A percentile compares a stretch with the other conserved stretches of the same genome.
These are phyloP conservation scores for Venturia canescens DNA, from an alignment of 1,140 invertebrate species.

Conservation along the genomic window DNA sequence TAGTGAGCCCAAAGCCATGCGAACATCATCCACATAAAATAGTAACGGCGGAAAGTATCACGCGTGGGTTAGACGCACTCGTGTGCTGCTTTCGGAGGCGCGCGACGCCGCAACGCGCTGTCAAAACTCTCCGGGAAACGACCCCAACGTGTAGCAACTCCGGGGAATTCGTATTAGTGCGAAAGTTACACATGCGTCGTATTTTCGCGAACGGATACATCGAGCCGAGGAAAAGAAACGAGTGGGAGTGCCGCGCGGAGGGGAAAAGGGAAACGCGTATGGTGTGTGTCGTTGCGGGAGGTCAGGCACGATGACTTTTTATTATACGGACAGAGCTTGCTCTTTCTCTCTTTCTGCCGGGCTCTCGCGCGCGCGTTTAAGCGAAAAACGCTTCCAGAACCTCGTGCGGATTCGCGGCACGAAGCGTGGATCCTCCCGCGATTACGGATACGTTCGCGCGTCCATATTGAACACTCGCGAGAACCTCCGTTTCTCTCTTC, in stretches of 20 bases:
- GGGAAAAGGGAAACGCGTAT: constrained; percentile 16
- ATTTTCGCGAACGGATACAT: constrained; percentile 23
- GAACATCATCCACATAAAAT: neutral
- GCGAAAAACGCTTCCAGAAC: constrained; percentile 48
- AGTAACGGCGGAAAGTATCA: neutral
- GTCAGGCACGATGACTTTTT: constrained; percentile 73
- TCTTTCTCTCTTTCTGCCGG: constrained; percentile 37
- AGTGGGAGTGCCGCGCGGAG: constrained; percentile 14
- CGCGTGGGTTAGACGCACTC: neutral
- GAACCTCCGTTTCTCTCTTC: neutral
- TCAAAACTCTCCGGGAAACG: neutral
- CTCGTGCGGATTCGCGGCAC: constrained; percentile 44
- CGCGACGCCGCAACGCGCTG: neutral
- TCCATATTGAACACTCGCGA: neutral
- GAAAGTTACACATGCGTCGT: neutral
- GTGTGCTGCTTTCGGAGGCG: neutral
- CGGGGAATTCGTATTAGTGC: neutral
- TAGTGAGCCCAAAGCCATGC: neutral
- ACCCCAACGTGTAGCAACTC: neutral
- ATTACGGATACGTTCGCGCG: constrained; percentile 44
- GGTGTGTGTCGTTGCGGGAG: constrained; percentile 66
- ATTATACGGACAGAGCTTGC: constrained; percentile 62
- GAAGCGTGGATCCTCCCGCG: constrained; percentile 44
- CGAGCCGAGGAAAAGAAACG: constrained; percentile 1
- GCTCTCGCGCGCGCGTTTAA: constrained; percentile 28